Evolutionary conservation across 2,888 invertebrate species (phyloP).

Genomic region (Lithophane semibrunnea): DNA sequence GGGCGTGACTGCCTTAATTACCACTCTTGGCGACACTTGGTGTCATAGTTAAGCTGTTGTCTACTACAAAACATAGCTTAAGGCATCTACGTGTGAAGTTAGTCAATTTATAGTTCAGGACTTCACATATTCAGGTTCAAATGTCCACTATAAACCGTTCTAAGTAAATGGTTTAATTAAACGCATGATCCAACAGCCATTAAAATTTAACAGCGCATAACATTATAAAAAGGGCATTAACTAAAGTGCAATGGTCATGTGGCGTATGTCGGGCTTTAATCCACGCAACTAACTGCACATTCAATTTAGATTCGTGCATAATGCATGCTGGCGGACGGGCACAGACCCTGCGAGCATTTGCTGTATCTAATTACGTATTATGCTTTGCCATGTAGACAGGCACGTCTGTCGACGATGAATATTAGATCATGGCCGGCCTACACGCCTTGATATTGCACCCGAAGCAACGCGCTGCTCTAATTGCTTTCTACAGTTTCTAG

Average conservation of each 20-base stretch:
- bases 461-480: slow-evolving; percentile 76
- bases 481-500: slow-evolving; percentile 71
- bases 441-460: slow-evolving; percentile 78
- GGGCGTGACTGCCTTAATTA: slow-evolving; percentile 31
- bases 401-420: slow-evolving; percentile 87
- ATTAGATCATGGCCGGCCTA: slow-evolving; percentile 86
- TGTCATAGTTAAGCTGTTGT: slow-evolving; percentile 13
- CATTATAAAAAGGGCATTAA: slow-evolving; percentile 66
- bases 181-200: slow-evolving; percentile 40
- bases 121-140: slow-evolving; percentile 11
- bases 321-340: slow-evolving; percentile 82
- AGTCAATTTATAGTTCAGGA: slow-evolving; percentile 12
- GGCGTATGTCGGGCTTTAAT: slow-evolving; percentile 75
- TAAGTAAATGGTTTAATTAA: slow-evolving; percentile 41
- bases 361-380: slow-evolving; percentile 90
- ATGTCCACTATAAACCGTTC: slow-evolving; percentile 13
- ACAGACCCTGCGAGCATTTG: slow-evolving; percentile 84
- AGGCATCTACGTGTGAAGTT: background rate
- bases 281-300: slow-evolving; percentile 86
- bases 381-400: slow-evolving; percentile 86
- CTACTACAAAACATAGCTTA: background rate
- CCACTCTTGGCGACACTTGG: slow-evolving; percentile 14
- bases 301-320: slow-evolving; percentile 89
- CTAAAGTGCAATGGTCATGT: slow-evolving; percentile 68
- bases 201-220: slow-evolving; percentile 50